These are phyloP conservation scores for Teinopalpus imperialis DNA, from an alignment of 2,888 invertebrate genomes.

Conservation along the genomic window DNA sequence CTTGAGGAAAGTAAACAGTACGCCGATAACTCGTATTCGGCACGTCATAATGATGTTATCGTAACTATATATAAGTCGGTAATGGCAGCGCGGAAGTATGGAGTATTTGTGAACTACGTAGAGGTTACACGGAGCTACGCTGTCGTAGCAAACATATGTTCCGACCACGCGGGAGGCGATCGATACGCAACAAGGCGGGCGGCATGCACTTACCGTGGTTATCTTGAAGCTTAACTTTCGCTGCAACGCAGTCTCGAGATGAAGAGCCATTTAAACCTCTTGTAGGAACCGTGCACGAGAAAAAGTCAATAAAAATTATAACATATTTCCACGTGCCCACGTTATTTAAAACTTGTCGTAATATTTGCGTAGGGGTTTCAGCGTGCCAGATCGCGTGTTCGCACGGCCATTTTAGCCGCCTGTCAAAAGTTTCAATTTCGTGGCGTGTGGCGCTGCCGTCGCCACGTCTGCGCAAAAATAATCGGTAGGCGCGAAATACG, in stretches of 20 bases:
- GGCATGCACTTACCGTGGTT: constrained; percentile 78
- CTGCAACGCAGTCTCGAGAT: constrained; percentile 77
- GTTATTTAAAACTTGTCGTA: constrained; percentile 64
- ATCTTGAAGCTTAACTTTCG: constrained; percentile 79
- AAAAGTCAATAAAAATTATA: constrained; percentile 60
- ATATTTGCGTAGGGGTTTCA: constrained; percentile 61
- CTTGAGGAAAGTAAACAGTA: constrained; percentile 37
- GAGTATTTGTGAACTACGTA: constrained; percentile 40
- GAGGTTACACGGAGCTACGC: constrained; percentile 46
- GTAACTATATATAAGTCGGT: too few relatives aligned
- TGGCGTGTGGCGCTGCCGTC: constrained; percentile 61
- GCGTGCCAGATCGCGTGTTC: constrained; percentile 76
- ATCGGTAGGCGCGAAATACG: constrained; percentile 34
- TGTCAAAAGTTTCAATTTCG: constrained; percentile 64
- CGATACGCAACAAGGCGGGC: constrained; percentile 58
- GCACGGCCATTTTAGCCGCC: constrained; percentile 76
- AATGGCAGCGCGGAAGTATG: constrained; percentile 34
- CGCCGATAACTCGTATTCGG: constrained; percentile 37
- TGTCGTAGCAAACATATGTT: constrained; percentile 68
- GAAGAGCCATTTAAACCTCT: constrained; percentile 65
- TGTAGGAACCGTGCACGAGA: constrained; percentile 44
- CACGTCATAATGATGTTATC: constrained; percentile 42
- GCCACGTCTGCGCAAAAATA: constrained; percentile 74
- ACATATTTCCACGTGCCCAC: constrained; percentile 61
- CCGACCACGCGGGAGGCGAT: constrained; percentile 67